Conservation (phyloP, 2,113 vertebrate genomes). For the Phalacrocorax aristotelis region DNA sequence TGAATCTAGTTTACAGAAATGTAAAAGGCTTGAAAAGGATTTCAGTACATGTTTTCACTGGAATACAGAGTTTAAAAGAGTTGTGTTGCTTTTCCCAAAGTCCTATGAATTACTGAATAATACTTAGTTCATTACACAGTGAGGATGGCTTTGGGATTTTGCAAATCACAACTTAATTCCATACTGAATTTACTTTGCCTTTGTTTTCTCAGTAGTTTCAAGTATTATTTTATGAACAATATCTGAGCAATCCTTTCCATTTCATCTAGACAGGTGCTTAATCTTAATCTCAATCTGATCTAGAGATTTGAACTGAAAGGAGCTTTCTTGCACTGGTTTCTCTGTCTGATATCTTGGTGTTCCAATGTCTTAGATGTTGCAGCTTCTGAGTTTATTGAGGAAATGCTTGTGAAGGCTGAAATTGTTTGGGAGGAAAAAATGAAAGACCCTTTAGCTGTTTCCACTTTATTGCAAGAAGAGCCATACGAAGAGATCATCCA, state of each 20-base stretch:
- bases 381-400: conserved; percentile 83
- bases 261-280: not conserved
- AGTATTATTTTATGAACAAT: not conserved
- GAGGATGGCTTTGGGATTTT: not conserved
- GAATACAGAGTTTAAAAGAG: not conserved
- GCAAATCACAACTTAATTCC: not conserved
- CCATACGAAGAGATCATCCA: conserved; percentile 80
- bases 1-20: not conserved
- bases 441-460: conserved; percentile 69
- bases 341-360: not conserved
- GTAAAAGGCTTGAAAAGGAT: not conserved
- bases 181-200: not conserved
- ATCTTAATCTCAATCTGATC: not conserved
- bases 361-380: conserved; percentile 79
- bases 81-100: not conserved
- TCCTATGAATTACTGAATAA: not conserved
- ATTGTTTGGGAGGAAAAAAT: conserved; percentile 80
- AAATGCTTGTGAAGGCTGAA: conserved; percentile 87
- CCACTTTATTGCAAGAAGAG: conserved; percentile 74
- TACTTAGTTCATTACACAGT: not conserved
- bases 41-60: not conserved
- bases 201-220: not conserved
- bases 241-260: not conserved
- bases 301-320: not conserved
- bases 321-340: not conserved